phyloP scores from a whole-genome alignment of 2,888 invertebrate species.

The Chloroclysta siterata region DNA sequence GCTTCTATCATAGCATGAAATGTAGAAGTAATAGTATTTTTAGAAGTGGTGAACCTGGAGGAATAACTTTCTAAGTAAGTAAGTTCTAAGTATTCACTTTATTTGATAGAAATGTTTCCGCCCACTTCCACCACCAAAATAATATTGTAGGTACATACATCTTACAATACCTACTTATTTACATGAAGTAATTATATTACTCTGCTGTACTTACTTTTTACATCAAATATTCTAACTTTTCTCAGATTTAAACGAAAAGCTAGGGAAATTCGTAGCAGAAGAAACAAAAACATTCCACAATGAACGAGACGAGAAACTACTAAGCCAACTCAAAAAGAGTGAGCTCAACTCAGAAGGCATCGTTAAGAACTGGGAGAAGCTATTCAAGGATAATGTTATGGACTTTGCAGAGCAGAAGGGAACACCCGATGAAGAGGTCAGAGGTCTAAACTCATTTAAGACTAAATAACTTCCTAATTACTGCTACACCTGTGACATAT shows the following conservation, averaged over 20 bases:
- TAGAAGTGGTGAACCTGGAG: background rate
- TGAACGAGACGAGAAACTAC: slow-evolving; percentile 85
- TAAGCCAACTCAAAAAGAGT: slow-evolving; percentile 86
- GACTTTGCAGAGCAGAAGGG: slow-evolving; percentile 93
- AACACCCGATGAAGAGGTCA: slow-evolving; percentile 90
- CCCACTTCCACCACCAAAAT: slow-evolving; percentile 18
- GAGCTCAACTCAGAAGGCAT: slow-evolving; percentile 89
- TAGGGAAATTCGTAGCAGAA: slow-evolving; percentile 87
- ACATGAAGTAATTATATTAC: background rate
- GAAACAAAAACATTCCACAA: slow-evolving; percentile 89
- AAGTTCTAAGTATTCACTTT: background rate
- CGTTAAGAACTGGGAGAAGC: slow-evolving; percentile 91
- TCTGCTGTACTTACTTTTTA: slow-evolving; percentile 15
- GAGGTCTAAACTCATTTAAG: background rate
- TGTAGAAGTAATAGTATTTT: background rate
- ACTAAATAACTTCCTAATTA: too few species aligned
- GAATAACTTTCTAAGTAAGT: too few species aligned
- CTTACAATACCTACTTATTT: background rate
- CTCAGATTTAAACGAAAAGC: slow-evolving; percentile 85
- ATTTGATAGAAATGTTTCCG: background rate
- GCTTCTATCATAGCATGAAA: background rate
- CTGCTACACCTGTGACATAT: too few species aligned
- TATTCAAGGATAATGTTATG: slow-evolving; percentile 92
- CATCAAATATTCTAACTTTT: background rate
- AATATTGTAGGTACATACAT: background rate